Evolutionary conservation across 2,113 vertebrate species (phyloP), one percentile per base, ranked within the genome.

Genomic region (Gavialis gangeticus): DNA sequence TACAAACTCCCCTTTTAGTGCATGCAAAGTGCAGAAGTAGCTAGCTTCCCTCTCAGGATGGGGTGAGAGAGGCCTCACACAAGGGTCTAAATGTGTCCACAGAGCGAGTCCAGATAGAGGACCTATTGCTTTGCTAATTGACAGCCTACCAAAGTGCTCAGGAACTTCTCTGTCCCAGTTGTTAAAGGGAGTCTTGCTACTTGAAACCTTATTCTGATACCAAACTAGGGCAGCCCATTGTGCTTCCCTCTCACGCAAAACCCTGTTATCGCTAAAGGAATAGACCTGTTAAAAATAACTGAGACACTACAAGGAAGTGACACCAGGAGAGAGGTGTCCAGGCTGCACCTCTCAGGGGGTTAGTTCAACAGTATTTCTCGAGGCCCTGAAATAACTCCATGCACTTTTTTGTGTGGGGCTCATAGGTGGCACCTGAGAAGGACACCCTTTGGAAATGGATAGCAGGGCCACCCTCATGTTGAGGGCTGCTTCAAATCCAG

Each of bases 341-440:
- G 69, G 64, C 16, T 12, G 2, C 3, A 4, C 30, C 75, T 78
- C 24, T 28, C 0, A 0, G 3, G 0, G 0, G 37, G 21, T 34
- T 1, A 2, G 4, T 27, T 3, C 0, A 12, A 46, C 34, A 34
- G 5, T 58, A 4, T 24, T 34, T 10, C 79, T 13, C n/a, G 15
- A 90, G 77, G 28, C 13, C 13, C n/a, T 0, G 1, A 30, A 25
- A 17, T 21, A 60, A 56, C 46, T 27, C 37, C 25, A 59, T n/a
- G 24, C n/a, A 19, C 30, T 21, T n/a, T 19, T 22, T 10, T n/a
- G 54, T 46, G 7, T 9, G 22, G 67, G 58, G 28, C 28, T 54
- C n/a, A 25, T 5, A 25, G 55, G 6, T 21, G 64, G 8, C 21
- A 66, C 55, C 30, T 62, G 34, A 37, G 34, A 9, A 79, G 12